Percentiles rank a stretch among this genome's conserved stretches.
Evolutionary conservation across 2,113 vertebrate genomes (phyloP).

Genomic region (Alectura lathami): DNA sequence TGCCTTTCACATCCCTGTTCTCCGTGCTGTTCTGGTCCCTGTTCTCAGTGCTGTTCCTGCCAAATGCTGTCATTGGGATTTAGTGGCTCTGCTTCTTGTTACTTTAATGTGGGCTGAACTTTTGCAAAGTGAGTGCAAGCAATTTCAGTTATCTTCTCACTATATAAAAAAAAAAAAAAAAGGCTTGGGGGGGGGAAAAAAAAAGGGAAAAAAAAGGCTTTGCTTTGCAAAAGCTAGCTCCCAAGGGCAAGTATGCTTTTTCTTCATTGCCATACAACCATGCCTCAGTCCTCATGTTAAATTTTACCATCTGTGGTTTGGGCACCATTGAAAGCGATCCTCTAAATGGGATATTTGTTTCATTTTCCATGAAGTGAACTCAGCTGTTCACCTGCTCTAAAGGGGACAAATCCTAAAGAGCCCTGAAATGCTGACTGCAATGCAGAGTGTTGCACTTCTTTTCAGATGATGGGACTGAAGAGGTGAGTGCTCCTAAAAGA

Average conservation of each 20-base stretch:
- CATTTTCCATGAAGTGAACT: neutral
- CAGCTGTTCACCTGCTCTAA: neutral
- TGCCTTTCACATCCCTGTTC: neutral
- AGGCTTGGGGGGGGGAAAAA: neutral
- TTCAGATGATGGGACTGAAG: neutral
- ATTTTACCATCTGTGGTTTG: neutral
- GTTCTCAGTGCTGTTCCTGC: neutral
- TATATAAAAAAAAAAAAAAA: neutral
- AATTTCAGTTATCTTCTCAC: neutral
- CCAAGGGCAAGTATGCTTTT: neutral
- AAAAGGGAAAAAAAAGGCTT: neutral
- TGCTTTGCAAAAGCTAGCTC: neutral
- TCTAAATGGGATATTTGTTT: neutral
- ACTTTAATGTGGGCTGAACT: neutral
- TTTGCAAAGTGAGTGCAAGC: neutral
- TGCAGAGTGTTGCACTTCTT: neutral
- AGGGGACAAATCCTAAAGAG: neutral
- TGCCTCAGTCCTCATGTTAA: neutral
- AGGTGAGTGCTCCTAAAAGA: neutral
- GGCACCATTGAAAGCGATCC: neutral
- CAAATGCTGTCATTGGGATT: neutral
- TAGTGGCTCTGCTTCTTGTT: neutral
- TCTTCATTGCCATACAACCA: neutral
- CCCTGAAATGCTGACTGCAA: neutral
- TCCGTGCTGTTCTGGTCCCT: fast-evolving